Percentiles rank a stretch among this genome's conserved stretches.
Conservation (phyloP, 2,113 vertebrate species). For the Ceuthmochares aereus region DNA sequence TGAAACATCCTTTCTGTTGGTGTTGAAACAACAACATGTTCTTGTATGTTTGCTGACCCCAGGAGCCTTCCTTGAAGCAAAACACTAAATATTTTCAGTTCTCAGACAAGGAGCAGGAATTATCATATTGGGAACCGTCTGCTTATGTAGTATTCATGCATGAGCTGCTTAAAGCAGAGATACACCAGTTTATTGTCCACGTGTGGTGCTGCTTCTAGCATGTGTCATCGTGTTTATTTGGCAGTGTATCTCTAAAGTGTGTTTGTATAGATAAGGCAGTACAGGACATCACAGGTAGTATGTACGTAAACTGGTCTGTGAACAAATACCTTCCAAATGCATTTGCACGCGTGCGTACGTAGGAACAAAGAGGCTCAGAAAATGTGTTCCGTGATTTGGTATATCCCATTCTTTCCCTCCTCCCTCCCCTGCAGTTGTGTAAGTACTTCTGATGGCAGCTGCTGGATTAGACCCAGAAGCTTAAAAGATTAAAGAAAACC, state of each 20-base stretch:
- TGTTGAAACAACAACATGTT: not conserved
- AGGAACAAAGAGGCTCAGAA: slow-evolving; percentile 34
- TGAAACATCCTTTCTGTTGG: not conserved
- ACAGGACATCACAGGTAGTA: not conserved
- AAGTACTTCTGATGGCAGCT: slow-evolving; percentile 78
- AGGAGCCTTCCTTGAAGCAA: not conserved
- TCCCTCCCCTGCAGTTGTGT: slow-evolving; percentile 61
- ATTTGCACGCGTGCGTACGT: not conserved
- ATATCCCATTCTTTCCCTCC: slow-evolving; percentile 31
- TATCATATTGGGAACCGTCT: not conserved
- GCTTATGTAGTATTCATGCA: not conserved
- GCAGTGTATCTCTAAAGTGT: not conserved
- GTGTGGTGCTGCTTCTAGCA: not conserved
- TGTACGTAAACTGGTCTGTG: not conserved
- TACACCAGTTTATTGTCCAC: not conserved
- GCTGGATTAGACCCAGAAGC: slow-evolving; percentile 79
- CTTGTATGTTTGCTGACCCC: not conserved
- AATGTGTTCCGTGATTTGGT: slow-evolving; percentile 23
- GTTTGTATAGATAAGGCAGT: not conserved
- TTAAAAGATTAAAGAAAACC: slow-evolving; percentile 86
- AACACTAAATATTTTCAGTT: not conserved
- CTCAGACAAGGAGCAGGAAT: not conserved
- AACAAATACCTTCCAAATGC: not conserved
- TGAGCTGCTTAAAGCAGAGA: not conserved
- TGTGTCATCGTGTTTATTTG: not conserved